Percentiles rank a stretch among this genome's conserved stretches.
These are phyloP conservation scores for Eutrigla gurnardus DNA, from an alignment of 2,797 vertebrate species.

Conservation along the genomic window DNA sequence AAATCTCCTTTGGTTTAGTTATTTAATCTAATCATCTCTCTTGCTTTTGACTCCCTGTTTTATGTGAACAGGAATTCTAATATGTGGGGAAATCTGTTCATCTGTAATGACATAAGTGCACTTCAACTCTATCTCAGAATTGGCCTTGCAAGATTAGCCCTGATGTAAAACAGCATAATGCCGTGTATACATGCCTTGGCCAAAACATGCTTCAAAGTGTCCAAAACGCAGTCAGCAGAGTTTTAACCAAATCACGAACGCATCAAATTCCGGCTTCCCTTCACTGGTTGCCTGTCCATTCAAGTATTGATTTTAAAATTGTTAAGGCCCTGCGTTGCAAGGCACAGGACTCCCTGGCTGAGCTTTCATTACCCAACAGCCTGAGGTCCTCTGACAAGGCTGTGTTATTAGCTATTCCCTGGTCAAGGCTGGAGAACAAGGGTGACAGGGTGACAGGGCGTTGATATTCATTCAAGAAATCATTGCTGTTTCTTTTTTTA, in stretches of 20 bases:
- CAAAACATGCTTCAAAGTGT: background rate
- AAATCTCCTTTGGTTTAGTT: too few species aligned
- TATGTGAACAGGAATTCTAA: too few species aligned
- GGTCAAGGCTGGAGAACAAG: background rate
- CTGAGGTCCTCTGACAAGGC: background rate
- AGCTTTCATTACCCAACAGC: slow-evolving; percentile 1
- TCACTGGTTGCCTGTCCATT: background rate
- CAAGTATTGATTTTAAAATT: background rate
- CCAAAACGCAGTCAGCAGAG: background rate
- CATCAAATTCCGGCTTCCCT: background rate
- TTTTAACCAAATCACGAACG: background rate
- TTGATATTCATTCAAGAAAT: background rate
- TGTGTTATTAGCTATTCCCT: background rate
- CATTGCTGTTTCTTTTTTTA: background rate
- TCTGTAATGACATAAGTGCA: too few species aligned
- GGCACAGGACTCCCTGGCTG: background rate
- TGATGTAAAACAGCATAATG: too few species aligned
- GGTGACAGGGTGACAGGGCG: background rate
- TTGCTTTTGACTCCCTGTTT: too few species aligned
- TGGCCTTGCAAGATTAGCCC: too few species aligned
- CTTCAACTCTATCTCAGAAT: too few species aligned
- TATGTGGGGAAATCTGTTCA: too few species aligned
- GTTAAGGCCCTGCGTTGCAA: background rate
- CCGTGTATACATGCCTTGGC: background rate
- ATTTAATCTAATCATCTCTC: too few species aligned